Conservation (phyloP, 2,797 vertebrate species). For the Cossypha heuglini region DNA sequence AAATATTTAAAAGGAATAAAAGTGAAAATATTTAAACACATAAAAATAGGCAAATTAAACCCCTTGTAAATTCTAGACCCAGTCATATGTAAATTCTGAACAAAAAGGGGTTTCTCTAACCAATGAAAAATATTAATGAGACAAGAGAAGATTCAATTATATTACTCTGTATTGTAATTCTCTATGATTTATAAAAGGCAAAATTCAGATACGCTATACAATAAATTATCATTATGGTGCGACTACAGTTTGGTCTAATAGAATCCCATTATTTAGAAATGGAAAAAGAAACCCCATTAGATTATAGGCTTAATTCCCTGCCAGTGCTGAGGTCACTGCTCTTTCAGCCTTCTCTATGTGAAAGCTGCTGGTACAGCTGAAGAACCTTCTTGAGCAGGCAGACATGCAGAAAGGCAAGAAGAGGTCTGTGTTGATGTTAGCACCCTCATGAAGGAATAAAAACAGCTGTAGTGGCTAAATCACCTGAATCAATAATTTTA, state of each 20-base stretch:
- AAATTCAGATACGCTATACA: conserved; percentile 28
- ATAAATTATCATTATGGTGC: conserved; percentile 37
- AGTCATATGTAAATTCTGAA: not conserved
- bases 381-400: not conserved
- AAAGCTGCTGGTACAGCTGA: not conserved
- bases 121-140: conserved; percentile 1
- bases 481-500: not conserved
- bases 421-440: not conserved
- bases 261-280: conserved; percentile 61
- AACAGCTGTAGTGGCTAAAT: not conserved
- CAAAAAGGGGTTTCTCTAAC: not conserved
- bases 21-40: not conserved
- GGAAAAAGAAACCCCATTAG: conserved; percentile 48
- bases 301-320: conserved; percentile 50
- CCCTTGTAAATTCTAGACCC: not conserved
- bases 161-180: not conserved
- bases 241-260: conserved; percentile 51
- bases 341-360: not conserved
- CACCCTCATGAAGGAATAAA: not conserved
- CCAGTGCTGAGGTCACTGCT: conserved; percentile 41
- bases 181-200: conserved; percentile 42
- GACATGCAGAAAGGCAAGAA: not conserved
- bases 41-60: not conserved
- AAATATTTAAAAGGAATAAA: not conserved
- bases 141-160: conserved; percentile 39